Evolutionary conservation across 2,797 vertebrate species (phyloP), one percentile per base, ranked within the genome.

Genomic region (Clamator glandarius): DNA sequence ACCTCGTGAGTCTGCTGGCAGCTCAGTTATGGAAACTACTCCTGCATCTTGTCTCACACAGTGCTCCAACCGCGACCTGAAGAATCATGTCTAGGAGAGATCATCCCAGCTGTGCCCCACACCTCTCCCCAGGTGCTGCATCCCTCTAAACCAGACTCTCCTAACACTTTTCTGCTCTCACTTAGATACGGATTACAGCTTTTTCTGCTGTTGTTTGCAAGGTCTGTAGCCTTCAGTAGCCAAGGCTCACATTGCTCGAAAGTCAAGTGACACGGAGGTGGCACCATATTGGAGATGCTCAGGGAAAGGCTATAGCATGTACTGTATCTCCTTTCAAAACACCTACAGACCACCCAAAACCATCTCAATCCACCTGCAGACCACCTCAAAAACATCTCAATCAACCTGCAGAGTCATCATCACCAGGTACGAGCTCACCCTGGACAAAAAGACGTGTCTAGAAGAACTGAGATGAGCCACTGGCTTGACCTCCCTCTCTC

Each of bases 21-120:
- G 55, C 59, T 82, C 70, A 73, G 74, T 70, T n/a, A 31, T 73
- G 70, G 84, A 94, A 93, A 58, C 48, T 52, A 41, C 73, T 63
- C 44, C 58, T 39, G 5, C 0, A 0, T 21, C 69, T 57, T 73
- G 46, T 91, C 84, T 84, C 74, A 79, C 1, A 1, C 57, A 54
- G 12, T 51, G 64, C 79, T 93, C 74, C 85, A 95, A 57, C 15
- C 80, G 50, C 15, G 0, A 24, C 66, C 83, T 86, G 86, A 93
- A 86, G 70, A 63, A 76, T 81, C 58, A 29, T 13, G 58, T 58
- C 82, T 73, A 42, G 59, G 64, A 76, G 36, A 84, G 70, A 72
- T 58, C 59, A 29, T 29, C 64, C 50, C 1, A 2, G 9, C 8
- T 42, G 17, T 48, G 35, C 44, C 21, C 25, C 1, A 2, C 33